phyloP scores from a whole-genome alignment of 2,797 vertebrate species.

The Aldrovandia affinis region DNA sequence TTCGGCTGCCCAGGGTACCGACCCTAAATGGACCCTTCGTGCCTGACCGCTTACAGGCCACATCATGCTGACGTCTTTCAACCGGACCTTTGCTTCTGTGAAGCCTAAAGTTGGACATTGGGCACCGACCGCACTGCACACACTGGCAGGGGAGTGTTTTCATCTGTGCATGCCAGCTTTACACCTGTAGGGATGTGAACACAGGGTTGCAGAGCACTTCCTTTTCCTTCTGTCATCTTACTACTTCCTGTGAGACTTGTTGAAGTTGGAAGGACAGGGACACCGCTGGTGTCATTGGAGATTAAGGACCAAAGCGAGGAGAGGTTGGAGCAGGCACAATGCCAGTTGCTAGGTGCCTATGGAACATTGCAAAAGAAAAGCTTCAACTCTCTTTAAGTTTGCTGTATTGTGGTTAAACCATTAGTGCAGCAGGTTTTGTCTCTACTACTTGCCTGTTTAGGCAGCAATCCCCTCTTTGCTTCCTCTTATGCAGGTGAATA shows the following conservation, averaged over 20 bases:
- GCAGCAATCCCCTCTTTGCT: not conserved
- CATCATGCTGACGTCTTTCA: not conserved
- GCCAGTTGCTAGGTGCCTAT: not conserved
- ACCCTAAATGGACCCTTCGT: slow-evolving; percentile 41
- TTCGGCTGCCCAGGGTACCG: slow-evolving; percentile 72
- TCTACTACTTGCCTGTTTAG: not conserved
- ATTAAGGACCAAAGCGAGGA: not conserved
- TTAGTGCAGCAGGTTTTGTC: not conserved
- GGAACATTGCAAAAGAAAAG: not conserved
- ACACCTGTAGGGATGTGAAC: not conserved
- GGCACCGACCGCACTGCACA: not conserved
- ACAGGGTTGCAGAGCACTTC: not conserved
- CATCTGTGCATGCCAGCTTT: not conserved
- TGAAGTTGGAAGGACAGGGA: not conserved
- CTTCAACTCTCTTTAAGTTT: not conserved
- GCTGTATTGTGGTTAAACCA: not conserved
- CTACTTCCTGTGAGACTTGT: not conserved
- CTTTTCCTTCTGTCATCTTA: not conserved
- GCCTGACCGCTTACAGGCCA: not conserved
- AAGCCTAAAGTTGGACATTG: not conserved
- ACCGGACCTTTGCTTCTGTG: not conserved
- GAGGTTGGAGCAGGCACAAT: not conserved
- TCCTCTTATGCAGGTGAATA: not conserved
- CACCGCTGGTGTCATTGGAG: not conserved
- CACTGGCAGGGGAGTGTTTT: not conserved